Percentiles rank a stretch among this genome's conserved stretches.
These are phyloP conservation scores for Benitochromis conjunctus DNA, from an alignment of 2,113 vertebrate genomes.

Conservation along the genomic window DNA sequence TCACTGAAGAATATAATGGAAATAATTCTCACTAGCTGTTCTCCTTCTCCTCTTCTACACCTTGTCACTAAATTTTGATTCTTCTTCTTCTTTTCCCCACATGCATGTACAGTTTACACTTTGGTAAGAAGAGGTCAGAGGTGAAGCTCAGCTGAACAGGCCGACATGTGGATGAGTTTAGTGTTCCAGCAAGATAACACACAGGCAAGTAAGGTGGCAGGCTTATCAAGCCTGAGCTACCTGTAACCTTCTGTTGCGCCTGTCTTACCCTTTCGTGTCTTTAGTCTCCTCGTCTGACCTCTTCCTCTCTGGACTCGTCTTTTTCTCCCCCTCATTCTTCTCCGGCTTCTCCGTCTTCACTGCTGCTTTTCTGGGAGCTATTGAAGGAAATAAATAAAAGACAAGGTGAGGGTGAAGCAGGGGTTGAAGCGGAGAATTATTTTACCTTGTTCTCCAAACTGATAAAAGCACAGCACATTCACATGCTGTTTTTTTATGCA, in stretches of 20 bases:
- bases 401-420: background rate
- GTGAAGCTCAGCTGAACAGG: background rate
- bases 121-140: background rate
- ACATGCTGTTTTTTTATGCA: slow-evolving; percentile 22
- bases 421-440: background rate
- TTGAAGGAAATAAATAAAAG: background rate
- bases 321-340: slow-evolving; percentile 24
- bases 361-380: slow-evolving; percentile 79
- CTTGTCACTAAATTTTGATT: background rate
- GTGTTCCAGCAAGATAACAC: background rate
- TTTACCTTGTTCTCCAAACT: background rate
- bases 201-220: background rate
- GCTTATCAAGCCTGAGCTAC: background rate
- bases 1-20: background rate
- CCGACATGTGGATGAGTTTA: background rate
- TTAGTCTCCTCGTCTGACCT: slow-evolving; percentile 34
- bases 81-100: background rate
- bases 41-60: background rate
- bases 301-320: slow-evolving; percentile 18
- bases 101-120: background rate
- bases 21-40: background rate
- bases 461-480: slow-evolving; percentile 36
- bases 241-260: background rate
- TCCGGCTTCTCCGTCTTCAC: slow-evolving; percentile 57
- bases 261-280: slow-evolving; percentile 55